A percentile compares a stretch with the other conserved stretches of the same genome.
phyloP scores from a whole-genome alignment of 2,888 invertebrate genomes.

The Cotesia congregata region DNA sequence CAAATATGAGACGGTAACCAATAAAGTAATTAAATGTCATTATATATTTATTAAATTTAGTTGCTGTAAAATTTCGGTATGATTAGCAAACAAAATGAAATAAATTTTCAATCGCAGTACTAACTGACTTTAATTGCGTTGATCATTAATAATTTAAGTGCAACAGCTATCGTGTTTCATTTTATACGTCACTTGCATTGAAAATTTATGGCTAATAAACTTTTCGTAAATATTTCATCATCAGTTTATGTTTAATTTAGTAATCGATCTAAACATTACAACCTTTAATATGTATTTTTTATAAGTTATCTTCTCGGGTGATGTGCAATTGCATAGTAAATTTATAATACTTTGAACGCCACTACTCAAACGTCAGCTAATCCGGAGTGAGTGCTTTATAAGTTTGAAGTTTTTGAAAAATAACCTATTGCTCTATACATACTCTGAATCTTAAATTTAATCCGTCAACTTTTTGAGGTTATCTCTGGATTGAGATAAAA shows the following conservation, averaged over 20 bases:
- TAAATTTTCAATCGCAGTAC: not conserved
- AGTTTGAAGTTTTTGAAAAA: constrained; percentile 40
- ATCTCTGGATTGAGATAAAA: constrained; percentile 27
- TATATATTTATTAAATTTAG: not conserved
- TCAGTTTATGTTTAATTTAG: not conserved
- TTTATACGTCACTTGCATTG: not conserved
- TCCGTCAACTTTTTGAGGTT: constrained; percentile 36
- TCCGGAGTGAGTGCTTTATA: constrained; percentile 17
- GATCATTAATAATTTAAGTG: not conserved
- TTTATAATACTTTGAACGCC: not conserved
- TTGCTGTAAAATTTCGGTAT: not conserved
- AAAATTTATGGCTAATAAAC: not conserved
- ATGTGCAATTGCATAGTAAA: not conserved
- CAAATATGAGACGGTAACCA: not conserved
- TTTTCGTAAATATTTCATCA: not conserved
- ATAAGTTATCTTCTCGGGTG: not conserved
- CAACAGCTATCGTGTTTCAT: not conserved
- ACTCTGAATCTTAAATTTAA: constrained; percentile 40
- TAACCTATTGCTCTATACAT: constrained; percentile 22
- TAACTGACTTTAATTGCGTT: not conserved
- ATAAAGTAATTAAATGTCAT: not conserved
- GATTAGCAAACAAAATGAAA: not conserved
- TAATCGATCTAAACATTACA: not conserved
- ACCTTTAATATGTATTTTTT: not conserved
- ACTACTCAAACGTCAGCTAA: constrained; percentile 22